Evolutionary conservation across 2,113 vertebrate genomes (phyloP), one percentile per base, ranked within the genome.

Genomic region (Equus quagga): DNA sequence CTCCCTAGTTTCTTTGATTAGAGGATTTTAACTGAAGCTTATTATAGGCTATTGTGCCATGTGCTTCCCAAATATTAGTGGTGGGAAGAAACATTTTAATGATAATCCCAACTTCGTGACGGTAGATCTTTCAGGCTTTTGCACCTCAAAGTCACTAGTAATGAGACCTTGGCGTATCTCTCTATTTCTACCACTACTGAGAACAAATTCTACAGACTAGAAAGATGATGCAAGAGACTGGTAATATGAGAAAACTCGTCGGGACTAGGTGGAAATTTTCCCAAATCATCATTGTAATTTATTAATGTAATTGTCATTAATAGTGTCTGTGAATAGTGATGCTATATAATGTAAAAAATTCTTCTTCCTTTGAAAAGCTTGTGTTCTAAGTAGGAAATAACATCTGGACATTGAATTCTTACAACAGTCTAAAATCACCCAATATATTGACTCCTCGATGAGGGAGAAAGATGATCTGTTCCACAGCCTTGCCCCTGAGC

Each of bases 151-250:
- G 58, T 79, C 33, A 76, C 70, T 10, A 5, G 24, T 92, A 75
- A 87, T 91, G 81, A 44, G n/a, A 58, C 46, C 1, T 75, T 73
- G 19, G 17, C 56, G 41, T 65, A 83, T 73, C 11, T 95, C 24
- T 92, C 17, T 89, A 14, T 75, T 89, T 64, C 28, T 79, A 23
- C 17, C 1, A 78, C 15, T 44, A 70, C 67, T 72, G 12, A 90
- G 58, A 95, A 93, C 12, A 93, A 87, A 89, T 65, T 89, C 13
- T 46, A n/a, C 26, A 93, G 13, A 44, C 17, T 76, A 87, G 72
- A 94, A 92, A 95, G 19, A 73, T 54, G 21, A 28, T 83, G 2
- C 9, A 88, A 64, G 6, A 62, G 9, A 51, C 13, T 76, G 9
- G 8, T 54, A 89, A 62, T 49, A 79, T 65, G 41, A 49, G 36